Conservation (phyloP, 2,113 vertebrate genomes). For the Tachuris rubrigastra region DNA sequence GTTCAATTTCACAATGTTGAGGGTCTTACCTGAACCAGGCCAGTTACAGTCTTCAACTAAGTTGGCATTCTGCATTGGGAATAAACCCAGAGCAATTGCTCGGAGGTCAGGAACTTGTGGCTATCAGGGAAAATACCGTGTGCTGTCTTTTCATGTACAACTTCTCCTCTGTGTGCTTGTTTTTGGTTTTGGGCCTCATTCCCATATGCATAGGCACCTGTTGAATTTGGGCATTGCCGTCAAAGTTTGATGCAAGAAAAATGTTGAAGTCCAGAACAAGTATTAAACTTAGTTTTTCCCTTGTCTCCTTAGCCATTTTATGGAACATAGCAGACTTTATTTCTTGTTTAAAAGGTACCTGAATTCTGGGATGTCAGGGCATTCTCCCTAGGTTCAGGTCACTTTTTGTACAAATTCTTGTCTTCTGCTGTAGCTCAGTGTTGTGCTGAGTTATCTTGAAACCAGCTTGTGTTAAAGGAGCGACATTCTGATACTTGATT, state of each 20-base stretch:
- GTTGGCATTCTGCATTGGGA: neutral
- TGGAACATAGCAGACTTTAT: fast-evolving
- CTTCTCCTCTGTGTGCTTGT: neutral
- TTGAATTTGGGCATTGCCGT: neutral
- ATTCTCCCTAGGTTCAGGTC: neutral
- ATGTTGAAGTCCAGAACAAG: neutral
- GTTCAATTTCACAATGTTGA: neutral
- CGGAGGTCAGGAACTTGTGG: neutral
- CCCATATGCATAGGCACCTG: neutral
- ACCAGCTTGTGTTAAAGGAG: neutral
- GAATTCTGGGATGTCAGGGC: neutral
- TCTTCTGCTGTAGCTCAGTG: neutral
- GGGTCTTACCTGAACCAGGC: neutral
- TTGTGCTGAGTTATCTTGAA: neutral
- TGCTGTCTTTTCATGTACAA: neutral
- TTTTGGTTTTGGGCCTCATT: neutral
- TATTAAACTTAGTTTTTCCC: neutral
- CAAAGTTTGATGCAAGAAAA: neutral
- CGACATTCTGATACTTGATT: neutral
- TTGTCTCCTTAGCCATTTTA: fast-evolving
- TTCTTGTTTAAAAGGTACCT: neutral
- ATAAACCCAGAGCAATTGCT: neutral
- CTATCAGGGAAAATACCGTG: neutral
- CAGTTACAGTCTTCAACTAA: neutral
- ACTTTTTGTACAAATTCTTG: neutral